Base-by-base conservation (phyloP, 2,113 vertebrate species). In the Dendrocopos noguchii region DNA sequence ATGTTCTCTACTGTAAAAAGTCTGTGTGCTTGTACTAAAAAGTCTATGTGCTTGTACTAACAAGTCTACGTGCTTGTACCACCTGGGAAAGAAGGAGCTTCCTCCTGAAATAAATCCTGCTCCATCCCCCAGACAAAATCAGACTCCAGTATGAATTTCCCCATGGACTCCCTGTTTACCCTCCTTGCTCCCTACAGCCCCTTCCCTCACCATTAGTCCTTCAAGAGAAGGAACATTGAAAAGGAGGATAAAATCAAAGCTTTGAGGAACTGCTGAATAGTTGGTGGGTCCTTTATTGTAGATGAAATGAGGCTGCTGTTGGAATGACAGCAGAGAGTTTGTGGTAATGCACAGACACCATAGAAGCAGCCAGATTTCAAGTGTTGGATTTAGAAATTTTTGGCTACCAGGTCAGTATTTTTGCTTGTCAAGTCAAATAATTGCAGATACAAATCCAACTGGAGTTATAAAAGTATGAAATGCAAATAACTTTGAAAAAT, bases 111-210 rank as follows among this genome's bases (percentile, higher is more conserved):
- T 67, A 76, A 79, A 91, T 65, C 59, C 25, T 61, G 36, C 29
- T n/a, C 13, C 60, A 79, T 5, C 7, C 18, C 22, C 7, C 16
- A 15, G 29, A 44, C 25, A 42, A 24, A 21, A 15, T 20, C 19
- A 75, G 71, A 53, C 11, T 24, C 8, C 27, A 46, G 27, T 22
- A 24, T 34, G 63, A 76, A 68, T 65, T 75, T 25, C 84, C 28
- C 21, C 25, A 31, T 0, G 1, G 44, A 34, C 21, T 24, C 31
- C 17, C 19, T 1, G 0, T 68, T 9, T 17, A 81, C n/a, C 28
- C 28, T 80, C 20, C 12, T 8, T 46, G 19, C 33, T 80, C 29
- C 29, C 22, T 44, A 15, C 21, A 63, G n/a, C 18, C 14, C 5
- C 16, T 72, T 91, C 13, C 27, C 71, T 73, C 52, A 18, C 27